Conservation (phyloP, 2,113 vertebrate species). For the Rattus rattus region DNA sequence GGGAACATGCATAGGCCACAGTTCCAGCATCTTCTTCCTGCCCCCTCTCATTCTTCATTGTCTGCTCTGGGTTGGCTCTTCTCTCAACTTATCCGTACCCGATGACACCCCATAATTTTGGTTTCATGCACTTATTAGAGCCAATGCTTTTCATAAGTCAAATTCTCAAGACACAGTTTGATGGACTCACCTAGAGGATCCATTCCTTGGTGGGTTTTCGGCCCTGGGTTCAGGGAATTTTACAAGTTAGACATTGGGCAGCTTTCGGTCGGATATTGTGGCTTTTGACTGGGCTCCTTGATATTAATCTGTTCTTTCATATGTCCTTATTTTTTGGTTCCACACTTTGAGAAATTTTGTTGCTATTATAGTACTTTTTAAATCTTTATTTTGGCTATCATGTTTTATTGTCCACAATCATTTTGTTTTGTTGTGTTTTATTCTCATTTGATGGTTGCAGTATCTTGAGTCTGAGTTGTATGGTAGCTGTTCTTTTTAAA, state of each 20-base stretch:
- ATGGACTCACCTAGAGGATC: background rate
- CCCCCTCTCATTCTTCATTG: background rate
- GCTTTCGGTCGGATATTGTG: background rate
- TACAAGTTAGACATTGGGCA: background rate
- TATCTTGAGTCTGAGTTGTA: background rate
- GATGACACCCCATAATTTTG: background rate
- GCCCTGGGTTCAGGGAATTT: background rate
- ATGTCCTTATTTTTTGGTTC: constrained; percentile 11
- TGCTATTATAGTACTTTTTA: background rate
- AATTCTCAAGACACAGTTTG: background rate
- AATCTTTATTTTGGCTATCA: constrained; percentile 46
- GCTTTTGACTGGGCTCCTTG: background rate
- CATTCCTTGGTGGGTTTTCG: background rate
- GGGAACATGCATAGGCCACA: background rate
- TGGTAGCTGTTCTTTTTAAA: constrained; percentile 42
- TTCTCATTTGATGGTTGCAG: constrained; percentile 12
- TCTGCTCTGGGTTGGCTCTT: background rate
- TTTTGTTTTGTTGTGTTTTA: constrained; percentile 19
- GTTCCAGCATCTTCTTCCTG: background rate
- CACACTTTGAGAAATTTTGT: constrained; percentile 14
- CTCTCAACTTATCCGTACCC: background rate
- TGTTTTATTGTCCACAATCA: constrained; percentile 17
- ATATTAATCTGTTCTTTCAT: background rate
- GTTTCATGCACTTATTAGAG: background rate
- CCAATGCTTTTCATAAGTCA: background rate